Percentiles rank a stretch among this genome's conserved stretches.
These are phyloP conservation scores for Tympanoctomys barrerae DNA, from an alignment of 2,797 vertebrate genomes.

Conservation along the genomic window DNA sequence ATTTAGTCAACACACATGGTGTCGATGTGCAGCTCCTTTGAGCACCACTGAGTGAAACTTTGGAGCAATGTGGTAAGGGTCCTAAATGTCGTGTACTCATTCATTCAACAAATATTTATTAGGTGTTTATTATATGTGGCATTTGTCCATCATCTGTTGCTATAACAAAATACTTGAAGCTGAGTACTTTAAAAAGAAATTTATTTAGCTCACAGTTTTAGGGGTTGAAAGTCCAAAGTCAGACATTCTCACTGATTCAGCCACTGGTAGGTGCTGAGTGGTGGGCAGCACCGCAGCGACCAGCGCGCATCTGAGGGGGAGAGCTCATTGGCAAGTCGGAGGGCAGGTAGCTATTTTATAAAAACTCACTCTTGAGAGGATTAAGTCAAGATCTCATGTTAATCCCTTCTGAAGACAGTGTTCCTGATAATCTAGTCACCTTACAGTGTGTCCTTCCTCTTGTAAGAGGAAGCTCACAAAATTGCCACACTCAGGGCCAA, in stretches of 20 bases:
- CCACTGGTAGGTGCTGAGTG: background rate
- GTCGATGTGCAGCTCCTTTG: background rate
- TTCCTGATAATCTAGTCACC: background rate
- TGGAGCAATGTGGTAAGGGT: background rate
- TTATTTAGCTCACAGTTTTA: background rate
- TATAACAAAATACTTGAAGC: background rate
- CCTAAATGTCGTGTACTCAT: conserved; percentile 19
- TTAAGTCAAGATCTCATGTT: background rate
- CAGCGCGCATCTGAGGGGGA: background rate
- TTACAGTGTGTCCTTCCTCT: background rate
- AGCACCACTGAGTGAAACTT: background rate
- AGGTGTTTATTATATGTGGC: background rate
- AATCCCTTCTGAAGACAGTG: background rate
- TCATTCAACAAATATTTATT: conserved; percentile 11
- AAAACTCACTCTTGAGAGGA: background rate
- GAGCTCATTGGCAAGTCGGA: no score
- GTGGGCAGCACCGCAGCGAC: background rate
- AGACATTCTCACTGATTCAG: background rate
- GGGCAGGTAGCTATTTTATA: background rate
- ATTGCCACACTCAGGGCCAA: background rate
- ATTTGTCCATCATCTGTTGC: no score
- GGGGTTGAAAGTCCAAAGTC: no score
- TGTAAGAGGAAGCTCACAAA: background rate
- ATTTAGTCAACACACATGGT: background rate
- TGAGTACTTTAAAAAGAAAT: background rate